Base-by-base conservation (phyloP, 2,113 vertebrate species). In the Malurus elegans region DNA sequence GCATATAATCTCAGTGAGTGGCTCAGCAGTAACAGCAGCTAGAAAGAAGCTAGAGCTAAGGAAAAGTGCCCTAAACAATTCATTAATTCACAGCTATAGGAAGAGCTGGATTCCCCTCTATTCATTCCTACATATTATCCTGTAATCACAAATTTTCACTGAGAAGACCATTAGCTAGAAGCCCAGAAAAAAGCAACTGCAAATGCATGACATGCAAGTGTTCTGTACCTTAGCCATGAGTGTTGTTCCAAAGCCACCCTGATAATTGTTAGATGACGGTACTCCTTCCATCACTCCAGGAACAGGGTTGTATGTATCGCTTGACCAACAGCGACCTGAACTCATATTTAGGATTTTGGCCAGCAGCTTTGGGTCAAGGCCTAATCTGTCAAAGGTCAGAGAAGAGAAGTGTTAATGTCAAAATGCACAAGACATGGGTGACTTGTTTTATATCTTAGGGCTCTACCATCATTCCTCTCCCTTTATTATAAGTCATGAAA, bases 231-330 rank as follows among this genome's bases (percentile, higher is more conserved):
- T 99, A 26, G 99, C 98, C 99, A 99, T 99, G 69, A 99, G 98
- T 48, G 99, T 98, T 61, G 99, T 98, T 97, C 98, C 99, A 73
- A 99, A 99, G 92, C 99, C 99, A 84, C 99, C 99, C 95, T 99
- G 99, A 67, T 99, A 99, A 98, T 99, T 99, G 96, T 99, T 99
- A 74, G 98, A 98, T n/a, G 99, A 99, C 4, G 99, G 99, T 23
- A 99, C 99, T 45, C 99, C 99, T 95, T 99, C 99, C 99, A 99
- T 99, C 91, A 99, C 99, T 40, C 99, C 99, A n/a, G 99, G 99
- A 38, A 99, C 99, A 40, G 99, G 99, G 97, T 99, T 99, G 90
- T 99, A 99, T 3, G 98, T 99, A 95, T 99, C 99, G 79, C 99
- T 99, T 96, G 99, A 99, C 99, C 99, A 99, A 95, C 99, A 99